Evolutionary conservation across 1,140 invertebrate species (phyloP), one percentile per base, ranked within the genome.

Genomic region (Zelostemma sp.): DNA sequence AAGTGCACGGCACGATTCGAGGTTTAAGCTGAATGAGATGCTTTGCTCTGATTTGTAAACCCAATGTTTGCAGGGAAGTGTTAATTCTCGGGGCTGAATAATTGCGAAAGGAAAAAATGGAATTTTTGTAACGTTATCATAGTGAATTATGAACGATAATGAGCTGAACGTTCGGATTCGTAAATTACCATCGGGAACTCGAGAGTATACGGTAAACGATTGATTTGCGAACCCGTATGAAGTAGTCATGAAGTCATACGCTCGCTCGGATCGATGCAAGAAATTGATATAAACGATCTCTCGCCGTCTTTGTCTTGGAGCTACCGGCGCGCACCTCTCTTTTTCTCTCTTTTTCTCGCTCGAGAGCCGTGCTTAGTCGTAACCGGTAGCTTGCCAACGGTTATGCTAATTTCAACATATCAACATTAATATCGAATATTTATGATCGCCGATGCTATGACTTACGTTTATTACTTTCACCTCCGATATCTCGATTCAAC

Each of bases 341-440:
- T 33, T 38, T 41, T 45, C 35, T 15, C 16, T 3, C 18, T 25
- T 35, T n/a, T 41, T 54, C 6, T 35, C 35, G 72, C 59, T n/a
- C n/a, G n/a, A n/a, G n/a, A n/a, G n/a, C n/a, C n/a, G n/a, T n/a
- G n/a, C n/a, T n/a, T 17, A 19, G 41, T 47, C 51, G 59, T 58
- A 62, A 64, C 63, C 73, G 59, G 71, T 77, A 72, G 73, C 69
- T 62, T 59, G 64, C 54, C 66, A 72, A 76, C 70, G 71, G 69
- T 82, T 84, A 83, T 84, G 82, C 79, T 84, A 84, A 84, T 84
- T 78, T 71, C 40, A 25, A 58, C 73, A 68, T 82, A 81, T 80
- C 81, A 76, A 82, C 78, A 78, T 83, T 84, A 84, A 84, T 84
- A 84, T 82, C 76, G 73, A 76, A 71, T 82, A 83, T 83, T 84